A percentile compares a stretch with the other conserved stretches of the same genome.
These are phyloP conservation scores for Lapara coniferarum DNA, from an alignment of 2,888 invertebrate genomes.

Conservation along the genomic window DNA sequence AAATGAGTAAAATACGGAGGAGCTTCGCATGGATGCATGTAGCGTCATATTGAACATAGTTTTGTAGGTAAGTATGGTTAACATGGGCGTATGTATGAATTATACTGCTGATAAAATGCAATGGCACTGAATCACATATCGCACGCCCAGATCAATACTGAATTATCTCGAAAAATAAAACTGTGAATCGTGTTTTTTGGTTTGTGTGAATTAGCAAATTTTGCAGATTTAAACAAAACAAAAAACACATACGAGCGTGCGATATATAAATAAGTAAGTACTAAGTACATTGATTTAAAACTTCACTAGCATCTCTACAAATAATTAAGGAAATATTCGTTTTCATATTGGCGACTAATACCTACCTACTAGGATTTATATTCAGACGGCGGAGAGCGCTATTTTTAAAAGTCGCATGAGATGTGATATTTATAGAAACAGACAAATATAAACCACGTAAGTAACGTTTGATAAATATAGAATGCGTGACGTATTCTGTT, in stretches of 20 bases:
- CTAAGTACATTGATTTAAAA: not conserved
- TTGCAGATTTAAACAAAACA: too few relatives aligned
- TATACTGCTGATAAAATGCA: not conserved
- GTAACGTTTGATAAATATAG: constrained; percentile 58
- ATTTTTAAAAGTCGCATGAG: constrained; percentile 62
- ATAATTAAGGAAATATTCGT: constrained; percentile 6
- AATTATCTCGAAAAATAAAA: too few relatives aligned
- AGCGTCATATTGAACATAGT: not conserved
- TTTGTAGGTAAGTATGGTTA: not conserved
- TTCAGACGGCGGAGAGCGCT: constrained; percentile 45
- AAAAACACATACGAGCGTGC: too few relatives aligned
- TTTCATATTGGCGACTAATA: constrained; percentile 33
- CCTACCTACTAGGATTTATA: constrained; percentile 35
- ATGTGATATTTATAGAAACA: constrained; percentile 64
- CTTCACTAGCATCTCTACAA: not conserved
- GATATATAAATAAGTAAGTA: too few relatives aligned
- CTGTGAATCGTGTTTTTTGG: too few relatives aligned
- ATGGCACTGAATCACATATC: not conserved
- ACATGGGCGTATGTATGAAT: not conserved
- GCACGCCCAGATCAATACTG: too few relatives aligned
- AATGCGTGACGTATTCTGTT: constrained; percentile 55
- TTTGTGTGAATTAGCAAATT: too few relatives aligned
- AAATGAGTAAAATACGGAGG: not conserved
- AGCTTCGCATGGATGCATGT: not conserved
- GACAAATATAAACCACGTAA: constrained; percentile 57